Evolutionary conservation across 2,888 invertebrate species (phyloP).

Genomic region (Busseola fusca): DNA sequence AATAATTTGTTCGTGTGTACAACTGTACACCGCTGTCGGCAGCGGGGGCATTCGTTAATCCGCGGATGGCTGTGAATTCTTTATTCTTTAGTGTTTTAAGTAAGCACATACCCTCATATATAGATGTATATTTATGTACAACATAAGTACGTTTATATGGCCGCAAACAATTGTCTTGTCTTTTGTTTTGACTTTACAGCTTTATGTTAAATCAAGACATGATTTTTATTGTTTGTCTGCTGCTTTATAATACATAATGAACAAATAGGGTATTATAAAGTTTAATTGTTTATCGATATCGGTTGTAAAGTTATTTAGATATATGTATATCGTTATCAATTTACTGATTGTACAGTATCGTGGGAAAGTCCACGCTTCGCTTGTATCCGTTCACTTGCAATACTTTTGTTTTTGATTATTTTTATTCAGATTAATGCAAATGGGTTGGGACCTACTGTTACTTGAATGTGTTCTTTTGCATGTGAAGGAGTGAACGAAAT

Average conservation of each 20-base stretch:
- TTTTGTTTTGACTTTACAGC: constrained; percentile 57
- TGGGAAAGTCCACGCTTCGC: constrained; percentile 70
- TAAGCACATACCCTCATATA: constrained; percentile 37
- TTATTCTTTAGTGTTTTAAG: constrained; percentile 66
- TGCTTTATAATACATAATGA: constrained; percentile 53
- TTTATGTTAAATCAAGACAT: constrained; percentile 47
- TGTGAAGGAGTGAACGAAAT: constrained; percentile 35
- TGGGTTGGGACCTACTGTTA: constrained; percentile 55
- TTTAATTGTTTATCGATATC: constrained; percentile 49
- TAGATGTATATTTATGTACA: constrained; percentile 22
- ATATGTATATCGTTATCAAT: constrained; percentile 53
- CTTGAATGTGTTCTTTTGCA: constrained; percentile 56
- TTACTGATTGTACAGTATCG: constrained; percentile 59
- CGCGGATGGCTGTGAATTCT: constrained; percentile 71
- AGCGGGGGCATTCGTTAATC: constrained; percentile 75
- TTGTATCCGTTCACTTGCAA: constrained; percentile 66
- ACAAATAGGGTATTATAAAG: constrained; percentile 47
- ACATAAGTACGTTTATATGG: constrained; percentile 27
- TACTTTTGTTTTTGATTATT: constrained; percentile 61
- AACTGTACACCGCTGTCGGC: constrained; percentile 61
- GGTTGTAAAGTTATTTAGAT: constrained; percentile 58
- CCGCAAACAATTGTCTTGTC: constrained; percentile 42
- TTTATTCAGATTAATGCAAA: constrained; percentile 68
- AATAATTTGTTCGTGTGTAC: constrained; percentile 60
- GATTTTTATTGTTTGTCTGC: constrained; percentile 43